These are phyloP conservation scores for Phylloscopus collybita DNA, from an alignment of 2,797 vertebrate genomes.

Conservation along the genomic window DNA sequence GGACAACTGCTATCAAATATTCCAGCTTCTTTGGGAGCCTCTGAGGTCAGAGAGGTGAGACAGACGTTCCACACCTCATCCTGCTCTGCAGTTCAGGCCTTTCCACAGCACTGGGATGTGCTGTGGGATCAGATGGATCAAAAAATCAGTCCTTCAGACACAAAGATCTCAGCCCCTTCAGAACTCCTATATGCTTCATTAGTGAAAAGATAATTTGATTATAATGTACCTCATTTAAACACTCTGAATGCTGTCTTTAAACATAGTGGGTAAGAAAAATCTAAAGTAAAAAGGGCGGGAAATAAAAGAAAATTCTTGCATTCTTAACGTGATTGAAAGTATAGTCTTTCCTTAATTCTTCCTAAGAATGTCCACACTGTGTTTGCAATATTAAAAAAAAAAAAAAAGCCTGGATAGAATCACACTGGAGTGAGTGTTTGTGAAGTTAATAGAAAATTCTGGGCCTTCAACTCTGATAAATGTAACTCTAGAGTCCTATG, in stretches of 20 bases:
- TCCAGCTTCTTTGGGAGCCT: background rate
- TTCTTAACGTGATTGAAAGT: background rate
- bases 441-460: conserved; percentile 53
- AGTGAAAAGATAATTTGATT: background rate
- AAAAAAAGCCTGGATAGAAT: conserved; percentile 23
- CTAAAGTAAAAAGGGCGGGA: background rate
- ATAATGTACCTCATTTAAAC: background rate
- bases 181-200: background rate
- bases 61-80: background rate
- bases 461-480: conserved; percentile 50
- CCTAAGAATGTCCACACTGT: background rate
- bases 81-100: background rate
- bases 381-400: background rate
- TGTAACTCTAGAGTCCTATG: conserved; percentile 58
- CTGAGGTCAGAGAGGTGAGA: background rate
- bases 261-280: background rate
- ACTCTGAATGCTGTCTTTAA: background rate
- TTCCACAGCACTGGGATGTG: background rate
- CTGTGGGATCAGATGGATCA: background rate
- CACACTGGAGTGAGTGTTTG: conserved; percentile 9
- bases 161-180: background rate
- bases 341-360: background rate
- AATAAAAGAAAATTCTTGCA: background rate
- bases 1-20: background rate
- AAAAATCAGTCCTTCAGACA: background rate